Base-by-base conservation (phyloP, 1,140 invertebrate species). In the Battus philenor region DNA sequence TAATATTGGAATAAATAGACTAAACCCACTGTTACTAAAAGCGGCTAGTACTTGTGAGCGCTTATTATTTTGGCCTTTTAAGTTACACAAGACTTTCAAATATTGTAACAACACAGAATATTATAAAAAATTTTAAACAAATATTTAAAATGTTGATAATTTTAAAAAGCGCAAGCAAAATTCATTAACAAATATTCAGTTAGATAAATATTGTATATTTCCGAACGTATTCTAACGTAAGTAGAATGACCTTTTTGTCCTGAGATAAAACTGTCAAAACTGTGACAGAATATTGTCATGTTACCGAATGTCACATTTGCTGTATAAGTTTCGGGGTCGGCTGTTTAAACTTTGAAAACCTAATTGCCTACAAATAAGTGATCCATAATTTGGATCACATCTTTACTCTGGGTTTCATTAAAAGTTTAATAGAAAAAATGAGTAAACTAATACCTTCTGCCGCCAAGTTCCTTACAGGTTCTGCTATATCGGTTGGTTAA, bases 361-460 rank as follows among this genome's bases (percentile, higher is more conserved):
- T 27, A 53, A 43, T 54, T 47, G 18, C 36, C 15, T 18, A 17
- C 13, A n/a, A n/a, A 41, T 51, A 49, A 52, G 59, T 66, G 63
- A 46, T 71, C 68, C 71, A 47, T 13, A 5, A 34, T 38, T 6
- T 38, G 68, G 60, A 65, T 65, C 64, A 68, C 67, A 47, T 18
- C 52, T 54, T 47, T 64, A 76, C 67, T 65, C 77, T 84, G 77
- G 78, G 78, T 49, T 54, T 79, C 18, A 60, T 79, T 44, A 50
- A 71, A 68, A 33, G 59, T 22, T 22, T 82, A 34, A 44, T 77
- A 43, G 46, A 39, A 43, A 74, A 63, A 62, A 84, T 84, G 80
- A 84, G 68, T 62, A 77, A 82, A 65, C 53, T 82, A 26, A 66
- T 84, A 26, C 74, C 76, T 13, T 68, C 73, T 16, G 65, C 66